Percentiles rank a stretch among this genome's conserved stretches.
Conservation (phyloP, 2,797 vertebrate genomes). For the Alca torda region DNA sequence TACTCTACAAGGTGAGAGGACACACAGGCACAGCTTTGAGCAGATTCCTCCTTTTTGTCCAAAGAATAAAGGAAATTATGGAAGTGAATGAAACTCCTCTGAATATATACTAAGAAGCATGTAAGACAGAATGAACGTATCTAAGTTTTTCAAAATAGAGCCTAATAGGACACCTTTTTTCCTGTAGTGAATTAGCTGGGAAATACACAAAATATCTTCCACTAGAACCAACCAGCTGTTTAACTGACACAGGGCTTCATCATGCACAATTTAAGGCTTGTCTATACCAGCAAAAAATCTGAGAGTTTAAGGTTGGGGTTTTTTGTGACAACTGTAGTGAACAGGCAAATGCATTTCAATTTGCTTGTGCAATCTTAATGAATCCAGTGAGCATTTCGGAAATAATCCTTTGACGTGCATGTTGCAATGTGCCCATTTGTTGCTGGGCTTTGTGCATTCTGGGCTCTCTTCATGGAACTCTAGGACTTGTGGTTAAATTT, state of each 20-base stretch:
- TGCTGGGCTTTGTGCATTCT: not conserved
- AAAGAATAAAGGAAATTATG: not conserved
- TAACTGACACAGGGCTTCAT: not conserved
- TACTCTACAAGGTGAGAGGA: not conserved
- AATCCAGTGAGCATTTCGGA: not conserved
- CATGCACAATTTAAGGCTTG: not conserved
- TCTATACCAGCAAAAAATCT: not conserved
- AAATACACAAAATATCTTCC: not conserved
- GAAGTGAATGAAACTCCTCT: not conserved
- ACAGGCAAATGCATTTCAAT: not conserved
- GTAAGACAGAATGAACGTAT: not conserved
- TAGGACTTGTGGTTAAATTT: not conserved
- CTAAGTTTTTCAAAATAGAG: not conserved
- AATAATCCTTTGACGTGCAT: not conserved
- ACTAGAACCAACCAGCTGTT: not conserved
- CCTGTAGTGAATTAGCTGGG: not conserved
- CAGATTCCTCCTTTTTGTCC: not conserved
- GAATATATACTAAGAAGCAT: not conserved
- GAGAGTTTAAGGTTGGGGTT: not conserved
- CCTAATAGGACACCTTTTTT: not conserved
- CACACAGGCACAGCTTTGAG: not conserved
- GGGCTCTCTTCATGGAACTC: not conserved
- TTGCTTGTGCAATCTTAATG: not conserved
- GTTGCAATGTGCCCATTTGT: not conserved
- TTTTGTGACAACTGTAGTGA: not conserved